Conservation (phyloP, 2,888 invertebrate genomes). For the Rhingia campestris region DNA sequence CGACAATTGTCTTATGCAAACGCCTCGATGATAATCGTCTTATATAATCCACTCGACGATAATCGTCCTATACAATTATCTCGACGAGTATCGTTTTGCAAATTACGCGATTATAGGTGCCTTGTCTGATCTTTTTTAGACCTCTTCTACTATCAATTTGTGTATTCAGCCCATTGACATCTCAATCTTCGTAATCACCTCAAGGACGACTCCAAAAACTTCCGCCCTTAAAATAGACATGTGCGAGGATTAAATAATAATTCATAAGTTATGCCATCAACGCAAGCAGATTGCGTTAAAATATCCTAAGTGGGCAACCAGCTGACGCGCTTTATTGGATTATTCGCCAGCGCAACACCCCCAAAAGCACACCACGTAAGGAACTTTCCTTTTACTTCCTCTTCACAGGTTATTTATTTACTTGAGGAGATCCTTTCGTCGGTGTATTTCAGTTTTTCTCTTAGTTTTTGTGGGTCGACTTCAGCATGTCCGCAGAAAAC, state of each 20-base stretch:
- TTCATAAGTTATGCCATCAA: slow-evolving; percentile 83
- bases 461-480: slow-evolving; percentile 15
- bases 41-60: too few species aligned
- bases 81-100: too few species aligned
- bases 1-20: too few species aligned
- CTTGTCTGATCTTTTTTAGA: too few species aligned
- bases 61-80: too few species aligned
- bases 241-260: slow-evolving; percentile 76
- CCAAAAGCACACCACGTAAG: background rate
- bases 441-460: slow-evolving; percentile 5
- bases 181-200: slow-evolving; percentile 21
- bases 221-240: slow-evolving; percentile 25
- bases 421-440: slow-evolving; percentile 68
- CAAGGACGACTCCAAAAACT: background rate
- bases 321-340: slow-evolving; percentile 81
- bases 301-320: slow-evolving; percentile 82
- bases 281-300: slow-evolving; percentile 79
- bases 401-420: slow-evolving; percentile 78
- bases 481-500: slow-evolving; percentile 36
- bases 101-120: too few species aligned
- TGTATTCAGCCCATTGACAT: slow-evolving; percentile 6
- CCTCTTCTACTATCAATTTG: too few species aligned
- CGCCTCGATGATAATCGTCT: too few species aligned
- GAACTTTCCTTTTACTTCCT: slow-evolving; percentile 73
- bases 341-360: slow-evolving; percentile 48